These are phyloP conservation scores for Mechanitis mazaeus DNA, from an alignment of 2,888 invertebrate genomes.

Conservation along the genomic window DNA sequence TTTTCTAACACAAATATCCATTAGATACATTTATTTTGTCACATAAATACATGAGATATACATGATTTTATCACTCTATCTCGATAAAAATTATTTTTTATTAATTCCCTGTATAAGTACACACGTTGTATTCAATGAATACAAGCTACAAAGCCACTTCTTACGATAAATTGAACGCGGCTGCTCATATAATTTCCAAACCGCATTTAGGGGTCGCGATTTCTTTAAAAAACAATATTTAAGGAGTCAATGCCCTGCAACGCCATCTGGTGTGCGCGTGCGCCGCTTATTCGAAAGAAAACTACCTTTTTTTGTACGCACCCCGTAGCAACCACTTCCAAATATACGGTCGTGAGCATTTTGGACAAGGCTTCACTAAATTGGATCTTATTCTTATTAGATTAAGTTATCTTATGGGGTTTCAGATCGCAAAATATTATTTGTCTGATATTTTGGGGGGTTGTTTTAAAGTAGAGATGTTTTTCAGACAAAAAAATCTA, in stretches of 20 bases:
- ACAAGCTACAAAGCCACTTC: conserved; percentile 46
- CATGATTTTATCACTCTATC: no score
- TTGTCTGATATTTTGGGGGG: conserved; percentile 32
- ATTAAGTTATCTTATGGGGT: conserved; percentile 11
- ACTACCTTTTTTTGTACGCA: conserved; percentile 42
- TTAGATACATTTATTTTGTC: no score
- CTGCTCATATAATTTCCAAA: conserved; percentile 47
- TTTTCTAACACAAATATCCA: no score
- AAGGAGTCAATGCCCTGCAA: conserved; percentile 66
- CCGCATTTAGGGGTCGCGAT: conserved; percentile 70
- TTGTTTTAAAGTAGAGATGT: conserved; percentile 29
- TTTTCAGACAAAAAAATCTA: conserved; percentile 26
- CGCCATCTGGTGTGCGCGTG: conserved; percentile 65
- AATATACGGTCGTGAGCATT: conserved; percentile 20
- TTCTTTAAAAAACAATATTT: conserved; percentile 53
- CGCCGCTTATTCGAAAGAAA: conserved; percentile 36
- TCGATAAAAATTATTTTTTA: no score
- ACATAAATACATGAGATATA: no score
- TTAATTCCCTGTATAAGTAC: background rate
- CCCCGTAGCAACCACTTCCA: conserved; percentile 45
- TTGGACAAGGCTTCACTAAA: conserved; percentile 17
- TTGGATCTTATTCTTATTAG: conserved; percentile 27
- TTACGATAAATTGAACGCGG: conserved; percentile 54
- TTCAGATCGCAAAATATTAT: conserved; percentile 4
- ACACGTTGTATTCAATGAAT: conserved; percentile 7